Conservation (phyloP, 2,888 invertebrate genomes). For the Phengaris alcon region DNA sequence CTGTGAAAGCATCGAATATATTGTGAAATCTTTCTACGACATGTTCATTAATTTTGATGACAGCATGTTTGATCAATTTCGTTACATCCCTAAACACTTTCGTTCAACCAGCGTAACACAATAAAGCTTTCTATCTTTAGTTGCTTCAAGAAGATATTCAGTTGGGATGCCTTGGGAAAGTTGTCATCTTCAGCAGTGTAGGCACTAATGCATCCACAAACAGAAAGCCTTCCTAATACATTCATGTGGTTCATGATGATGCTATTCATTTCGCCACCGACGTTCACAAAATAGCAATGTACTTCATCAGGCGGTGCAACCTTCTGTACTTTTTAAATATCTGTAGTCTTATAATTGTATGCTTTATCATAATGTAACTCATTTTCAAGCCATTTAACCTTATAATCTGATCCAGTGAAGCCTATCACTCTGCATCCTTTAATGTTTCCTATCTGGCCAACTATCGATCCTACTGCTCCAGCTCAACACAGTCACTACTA, state of each 20-base stretch:
- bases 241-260: conserved; percentile 29
- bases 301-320: conserved; percentile 83
- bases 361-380: conserved; percentile 78
- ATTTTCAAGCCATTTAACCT: conserved; percentile 83
- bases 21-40: conserved; percentile 84
- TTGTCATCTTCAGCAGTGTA: conserved; percentile 47
- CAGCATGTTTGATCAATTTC: conserved; percentile 81
- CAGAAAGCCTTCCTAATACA: conserved; percentile 25
- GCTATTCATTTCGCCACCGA: conserved; percentile 76
- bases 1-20: conserved; percentile 81
- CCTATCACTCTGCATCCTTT: conserved; percentile 83
- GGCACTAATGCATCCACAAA: conserved; percentile 28
- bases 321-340: conserved; percentile 74
- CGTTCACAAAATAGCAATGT: conserved; percentile 88
- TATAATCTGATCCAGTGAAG: conserved; percentile 84
- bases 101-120: conserved; percentile 68
- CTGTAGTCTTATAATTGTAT: conserved; percentile 75
- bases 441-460: conserved; percentile 87
- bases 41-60: conserved; percentile 82
- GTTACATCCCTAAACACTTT: conserved; percentile 79
- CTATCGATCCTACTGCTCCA: conserved; percentile 85
- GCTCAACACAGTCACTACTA: conserved; percentile 86
- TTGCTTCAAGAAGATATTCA: conserved; percentile 75
- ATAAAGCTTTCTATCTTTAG: conserved; percentile 82
- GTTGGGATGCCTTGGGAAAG: conserved; percentile 64